A percentile compares a stretch with the other conserved stretches of the same genome.
These are phyloP conservation scores for Mastomys natalensis DNA, from an alignment of 2,113 vertebrate species.

Conservation along the genomic window DNA sequence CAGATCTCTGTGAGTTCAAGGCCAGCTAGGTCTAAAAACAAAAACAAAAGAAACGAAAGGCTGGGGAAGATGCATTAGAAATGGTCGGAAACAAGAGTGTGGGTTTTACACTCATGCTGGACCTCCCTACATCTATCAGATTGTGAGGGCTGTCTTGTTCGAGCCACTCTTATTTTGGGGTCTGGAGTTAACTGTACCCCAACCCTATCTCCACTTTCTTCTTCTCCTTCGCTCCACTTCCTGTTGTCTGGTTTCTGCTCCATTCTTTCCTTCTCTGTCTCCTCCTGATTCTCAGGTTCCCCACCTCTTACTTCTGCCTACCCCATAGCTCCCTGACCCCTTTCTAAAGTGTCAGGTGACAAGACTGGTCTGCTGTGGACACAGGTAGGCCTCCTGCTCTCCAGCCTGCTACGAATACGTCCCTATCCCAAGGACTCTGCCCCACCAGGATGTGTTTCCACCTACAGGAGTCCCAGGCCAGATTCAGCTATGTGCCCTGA, in stretches of 20 bases:
- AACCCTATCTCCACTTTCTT: not conserved
- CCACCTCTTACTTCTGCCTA: not conserved
- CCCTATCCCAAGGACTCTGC: not conserved
- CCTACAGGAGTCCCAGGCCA: not conserved
- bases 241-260: not conserved
- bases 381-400: not conserved
- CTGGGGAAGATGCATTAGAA: not conserved
- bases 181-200: not conserved
- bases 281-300: not conserved
- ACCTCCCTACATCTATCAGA: not conserved
- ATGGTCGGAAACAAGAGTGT: not conserved
- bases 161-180: not conserved
- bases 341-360: not conserved
- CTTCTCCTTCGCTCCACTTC: too few species aligned
- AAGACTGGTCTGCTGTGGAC: not conserved
- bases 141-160: not conserved
- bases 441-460: not conserved
- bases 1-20: not conserved
- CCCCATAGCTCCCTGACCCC: not conserved
- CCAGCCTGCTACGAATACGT: not conserved
- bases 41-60: not conserved
- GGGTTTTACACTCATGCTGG: not conserved
- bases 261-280: not conserved
- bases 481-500: not conserved
- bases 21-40: not conserved